Evolutionary conservation across 2,113 vertebrate species (phyloP).

Genomic region (Buteo buteo): DNA sequence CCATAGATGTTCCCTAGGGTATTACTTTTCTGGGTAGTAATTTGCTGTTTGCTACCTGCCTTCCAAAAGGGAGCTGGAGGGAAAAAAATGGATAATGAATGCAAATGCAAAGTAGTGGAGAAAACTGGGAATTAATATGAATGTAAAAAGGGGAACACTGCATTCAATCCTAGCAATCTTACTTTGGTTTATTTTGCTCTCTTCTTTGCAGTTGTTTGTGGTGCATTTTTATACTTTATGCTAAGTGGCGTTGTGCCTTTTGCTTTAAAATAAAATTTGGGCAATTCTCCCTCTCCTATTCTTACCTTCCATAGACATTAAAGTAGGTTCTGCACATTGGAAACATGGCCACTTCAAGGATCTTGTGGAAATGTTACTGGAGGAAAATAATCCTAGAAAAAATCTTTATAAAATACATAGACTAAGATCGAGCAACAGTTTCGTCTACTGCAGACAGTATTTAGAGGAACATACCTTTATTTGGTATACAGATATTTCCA

Average conservation of each 20-base stretch:
- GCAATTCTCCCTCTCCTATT: not conserved
- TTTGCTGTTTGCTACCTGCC: not conserved
- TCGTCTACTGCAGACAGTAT: not conserved
- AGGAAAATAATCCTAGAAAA: not conserved
- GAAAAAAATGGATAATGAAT: not conserved
- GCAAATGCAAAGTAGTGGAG: not conserved
- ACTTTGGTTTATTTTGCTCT: slow-evolving; percentile 8
- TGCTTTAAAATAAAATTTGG: not conserved
- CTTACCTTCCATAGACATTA: not conserved
- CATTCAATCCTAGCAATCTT: not conserved
- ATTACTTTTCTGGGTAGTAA: not conserved
- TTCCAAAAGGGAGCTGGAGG: not conserved
- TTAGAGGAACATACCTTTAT: not conserved
- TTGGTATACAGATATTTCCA: not conserved
- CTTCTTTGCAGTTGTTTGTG: not conserved
- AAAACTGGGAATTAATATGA: not conserved
- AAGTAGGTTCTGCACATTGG: not conserved
- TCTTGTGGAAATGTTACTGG: not conserved
- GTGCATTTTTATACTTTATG: not conserved
- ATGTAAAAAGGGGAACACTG: not conserved
- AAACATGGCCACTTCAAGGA: not conserved
- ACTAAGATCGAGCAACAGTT: not conserved
- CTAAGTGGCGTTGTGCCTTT: not conserved
- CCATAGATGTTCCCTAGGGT: not conserved
- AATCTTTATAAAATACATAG: not conserved